A percentile compares a stretch with the other conserved stretches of the same genome.
phyloP scores from a whole-genome alignment of 2,888 invertebrate genomes.

The Drosophila maculinotata region DNA sequence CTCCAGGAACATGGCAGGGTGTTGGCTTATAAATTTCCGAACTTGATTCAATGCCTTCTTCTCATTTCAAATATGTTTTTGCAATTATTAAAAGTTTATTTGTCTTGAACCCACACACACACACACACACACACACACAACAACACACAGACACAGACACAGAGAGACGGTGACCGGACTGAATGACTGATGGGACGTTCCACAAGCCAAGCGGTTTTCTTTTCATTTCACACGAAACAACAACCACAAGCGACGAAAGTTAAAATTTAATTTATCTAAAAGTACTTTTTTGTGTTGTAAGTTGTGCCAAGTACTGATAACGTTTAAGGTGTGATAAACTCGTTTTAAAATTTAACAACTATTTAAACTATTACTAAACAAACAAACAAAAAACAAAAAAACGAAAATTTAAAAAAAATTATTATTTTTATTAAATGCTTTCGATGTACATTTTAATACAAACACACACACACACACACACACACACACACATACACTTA shows the following conservation, averaged over 20 bases:
- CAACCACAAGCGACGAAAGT: conserved; percentile 34
- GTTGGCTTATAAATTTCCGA: conserved; percentile 33
- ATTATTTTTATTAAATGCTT: conserved; percentile 67
- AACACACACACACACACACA: conserved; percentile 25
- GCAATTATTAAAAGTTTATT: conserved; percentile 21
- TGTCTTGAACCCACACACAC: conserved; percentile 6
- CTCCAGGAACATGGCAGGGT: conserved; percentile 24
- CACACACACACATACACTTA: conserved; percentile 23
- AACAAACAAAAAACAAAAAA: conserved; percentile 39
- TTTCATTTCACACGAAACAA: conserved; percentile 21
- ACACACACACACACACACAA: conserved; percentile 12
- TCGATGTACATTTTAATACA: conserved; percentile 63
- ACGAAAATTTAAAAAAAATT: conserved; percentile 43
- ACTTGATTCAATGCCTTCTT: conserved; percentile 30
- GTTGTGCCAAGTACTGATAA: conserved; percentile 85
- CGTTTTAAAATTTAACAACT: conserved; percentile 80
- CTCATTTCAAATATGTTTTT: conserved; percentile 26
- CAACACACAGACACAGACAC: conserved; percentile 2
- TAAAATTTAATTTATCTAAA: conserved; percentile 62
- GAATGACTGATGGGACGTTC: conserved; percentile 21
- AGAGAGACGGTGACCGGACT: conserved; percentile 27
- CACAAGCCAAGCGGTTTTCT: conserved; percentile 24
- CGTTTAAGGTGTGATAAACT: conserved; percentile 85
- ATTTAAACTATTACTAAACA: conserved; percentile 73
- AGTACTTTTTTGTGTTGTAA: conserved; percentile 81